Base-by-base conservation (phyloP, 2,113 vertebrate species). In the Phrynocephalus versicolor region DNA sequence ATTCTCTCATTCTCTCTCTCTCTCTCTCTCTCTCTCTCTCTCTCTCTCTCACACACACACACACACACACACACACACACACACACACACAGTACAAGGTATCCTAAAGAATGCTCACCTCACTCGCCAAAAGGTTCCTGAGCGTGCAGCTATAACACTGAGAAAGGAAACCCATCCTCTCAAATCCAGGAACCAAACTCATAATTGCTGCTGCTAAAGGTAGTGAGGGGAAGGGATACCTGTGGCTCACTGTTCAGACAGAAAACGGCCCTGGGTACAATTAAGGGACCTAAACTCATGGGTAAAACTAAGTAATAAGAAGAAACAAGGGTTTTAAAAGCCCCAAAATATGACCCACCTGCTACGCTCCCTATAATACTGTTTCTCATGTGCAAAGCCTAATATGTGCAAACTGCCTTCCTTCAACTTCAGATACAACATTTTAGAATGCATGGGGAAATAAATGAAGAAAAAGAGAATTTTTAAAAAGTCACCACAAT, bases 401-500 rank as follows among this genome's bases (percentile, higher is more conserved):
- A 45, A 14, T 23, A 45, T 19, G 12, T 19, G 13, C 60, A 85
- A 51, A 73, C 69, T 51, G 15, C 57, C 37, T 79, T 72, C n/a
- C 27, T 41, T 60, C 27, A 69, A 45, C 37, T 45, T 45, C 14
- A 85, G 33, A 30, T 12, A 45, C 39, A 84, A 19, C 25, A 57
- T 39, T 78, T 62, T 39, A 23, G 4, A n/a, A 18, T 10, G 21
- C 8, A 27, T 14, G 16, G 8, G 33, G 13, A 58, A n/a, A n/a
- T 85, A n/a, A 65, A 65, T 10, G 30, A 12, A 30, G n/a, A 45
- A 57, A 21, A 91, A 33, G 27, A 33, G 15, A 25, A 79, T 89
- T 85, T 58, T 51, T 18, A 45, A 92, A 81, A 90, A 85, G 45
- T 80, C 30, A 87, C 5, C 92, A 72, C 35, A 60, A 88, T 75